Base-by-base conservation (phyloP, 2,888 invertebrate species). In the Chrysotoxum bicinctum region DNA sequence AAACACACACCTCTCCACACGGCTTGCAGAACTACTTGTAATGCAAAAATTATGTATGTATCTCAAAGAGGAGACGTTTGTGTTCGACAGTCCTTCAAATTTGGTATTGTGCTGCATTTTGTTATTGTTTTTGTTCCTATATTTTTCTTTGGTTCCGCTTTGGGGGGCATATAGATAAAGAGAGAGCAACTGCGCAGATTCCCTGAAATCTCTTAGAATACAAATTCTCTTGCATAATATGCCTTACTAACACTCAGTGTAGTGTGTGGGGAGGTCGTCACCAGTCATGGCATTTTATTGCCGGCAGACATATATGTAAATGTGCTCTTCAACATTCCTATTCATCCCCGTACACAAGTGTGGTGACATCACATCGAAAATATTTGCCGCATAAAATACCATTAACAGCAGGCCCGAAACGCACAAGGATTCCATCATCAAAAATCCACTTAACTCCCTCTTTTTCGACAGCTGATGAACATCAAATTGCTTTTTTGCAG, bases 11-110 rank as follows among this genome's bases (percentile, higher is more conserved):
- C 7, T n/a, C 23, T 4, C 14, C 12, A 8, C 45, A 30, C 1
- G 12, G 12, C 43, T 56, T 69, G 35, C 3, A 21, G 43, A 58
- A 43, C 50, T 70, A n/a, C n/a, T n/a, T n/a, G n/a, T n/a, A 70
- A 70, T 68, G 74, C 74, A 79, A 58, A 78, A 78, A 58, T 79
- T 78, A 60, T 84, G 78, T 78, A 58, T 70, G 78, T 84, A 79
- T 82, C 70, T 26, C 56, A 54, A 56, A 58, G 68, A 60, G 40
- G 19, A n/a, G 23, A 70, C 76, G 19, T 66, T 76, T 48, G 32
- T 12, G 43, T 56, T 66, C 54, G 37, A 76, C 76, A 82, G 43
- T 66, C 52, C 72, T 52, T 58, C 21, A 82, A 37, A 35, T 50
- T 45, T 66, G 56, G 45, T 21, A 16, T 45, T 68, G 16, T 74